Evolutionary conservation across 1,140 invertebrate species (phyloP).

Genomic region (Drosophila athabasca): DNA sequence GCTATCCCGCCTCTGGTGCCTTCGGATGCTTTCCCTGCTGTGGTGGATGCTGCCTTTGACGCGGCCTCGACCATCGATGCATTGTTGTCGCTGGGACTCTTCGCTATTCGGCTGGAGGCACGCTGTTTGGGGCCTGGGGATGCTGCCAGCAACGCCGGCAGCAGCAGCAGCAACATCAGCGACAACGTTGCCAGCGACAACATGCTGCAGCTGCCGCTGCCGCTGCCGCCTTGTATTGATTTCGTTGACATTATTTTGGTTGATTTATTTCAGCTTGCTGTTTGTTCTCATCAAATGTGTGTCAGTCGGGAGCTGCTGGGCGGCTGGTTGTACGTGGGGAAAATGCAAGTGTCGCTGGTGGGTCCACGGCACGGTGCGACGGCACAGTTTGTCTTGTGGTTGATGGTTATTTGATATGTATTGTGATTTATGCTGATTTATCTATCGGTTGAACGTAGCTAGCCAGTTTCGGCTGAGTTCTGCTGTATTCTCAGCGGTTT

Average conservation of each 20-base stretch:
- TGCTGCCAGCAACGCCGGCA: conserved; percentile 50
- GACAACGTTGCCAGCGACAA: conserved; percentile 42
- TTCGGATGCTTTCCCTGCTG: conserved; percentile 25
- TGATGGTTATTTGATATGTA: background rate
- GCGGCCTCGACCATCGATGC: conserved; percentile 19
- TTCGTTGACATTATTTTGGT: conserved; percentile 75
- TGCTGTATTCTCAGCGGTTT: too few species aligned
- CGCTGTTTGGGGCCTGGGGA: conserved; percentile 19
- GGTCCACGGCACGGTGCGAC: too few species aligned
- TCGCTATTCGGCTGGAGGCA: conserved; percentile 16
- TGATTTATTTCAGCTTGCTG: conserved; percentile 66
- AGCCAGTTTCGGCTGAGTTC: too few species aligned
- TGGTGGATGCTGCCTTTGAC: conserved; percentile 8
- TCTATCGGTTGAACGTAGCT: background rate
- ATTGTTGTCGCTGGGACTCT: conserved; percentile 41
- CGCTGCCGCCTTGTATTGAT: conserved; percentile 54
- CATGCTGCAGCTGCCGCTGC: conserved; percentile 46
- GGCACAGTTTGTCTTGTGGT: conserved; percentile 3
- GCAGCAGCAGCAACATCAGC: conserved; percentile 46
- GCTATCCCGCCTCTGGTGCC: conserved; percentile 24
- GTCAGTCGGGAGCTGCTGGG: conserved; percentile 49
- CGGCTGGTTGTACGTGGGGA: conserved; percentile 16
- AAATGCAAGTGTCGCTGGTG: conserved; percentile 35
- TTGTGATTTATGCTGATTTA: background rate
- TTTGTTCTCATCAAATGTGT: conserved; percentile 56